Evolutionary conservation across 2,888 invertebrate species (phyloP).

Genomic region (Leptopilina syphax): DNA sequence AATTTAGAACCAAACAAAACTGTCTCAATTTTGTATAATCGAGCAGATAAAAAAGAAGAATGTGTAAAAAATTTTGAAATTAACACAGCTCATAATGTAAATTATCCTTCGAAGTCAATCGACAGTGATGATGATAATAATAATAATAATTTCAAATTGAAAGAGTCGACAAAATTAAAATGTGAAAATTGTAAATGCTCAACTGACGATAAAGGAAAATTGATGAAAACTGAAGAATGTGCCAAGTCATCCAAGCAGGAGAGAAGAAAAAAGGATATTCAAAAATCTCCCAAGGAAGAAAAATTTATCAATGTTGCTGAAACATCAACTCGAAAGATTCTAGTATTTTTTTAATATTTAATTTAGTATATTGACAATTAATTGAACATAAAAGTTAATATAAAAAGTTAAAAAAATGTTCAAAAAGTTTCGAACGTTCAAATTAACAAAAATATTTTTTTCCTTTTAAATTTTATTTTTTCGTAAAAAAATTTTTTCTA

Average conservation of each 20-base stretch:
- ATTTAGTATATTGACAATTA: no score
- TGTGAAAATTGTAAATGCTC: conserved; percentile 24
- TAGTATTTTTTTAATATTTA: neutral
- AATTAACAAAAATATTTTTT: no score
- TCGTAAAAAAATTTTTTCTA: no score
- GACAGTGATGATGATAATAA: no score
- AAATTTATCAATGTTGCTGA: neutral
- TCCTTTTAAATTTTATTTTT: no score
- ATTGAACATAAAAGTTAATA: no score
- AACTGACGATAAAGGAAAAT: conserved; percentile 33
- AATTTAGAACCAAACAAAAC: neutral
- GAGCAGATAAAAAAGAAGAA: neutral
- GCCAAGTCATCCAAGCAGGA: neutral
- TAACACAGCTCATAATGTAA: no score
- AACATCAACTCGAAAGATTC: neutral
- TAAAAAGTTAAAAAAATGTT: no score
- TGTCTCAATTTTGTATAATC: neutral
- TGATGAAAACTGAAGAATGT: conserved; percentile 17
- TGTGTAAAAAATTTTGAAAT: neutral
- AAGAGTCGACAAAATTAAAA: neutral
- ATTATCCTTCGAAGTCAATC: no score
- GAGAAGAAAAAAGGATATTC: neutral
- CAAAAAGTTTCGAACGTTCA: no score
- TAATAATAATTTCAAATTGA: neutral
- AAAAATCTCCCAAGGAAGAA: neutral